These are phyloP conservation scores for Himalopsyche japonica DNA, from an alignment of 2,888 invertebrate genomes.

Conservation along the genomic window DNA sequence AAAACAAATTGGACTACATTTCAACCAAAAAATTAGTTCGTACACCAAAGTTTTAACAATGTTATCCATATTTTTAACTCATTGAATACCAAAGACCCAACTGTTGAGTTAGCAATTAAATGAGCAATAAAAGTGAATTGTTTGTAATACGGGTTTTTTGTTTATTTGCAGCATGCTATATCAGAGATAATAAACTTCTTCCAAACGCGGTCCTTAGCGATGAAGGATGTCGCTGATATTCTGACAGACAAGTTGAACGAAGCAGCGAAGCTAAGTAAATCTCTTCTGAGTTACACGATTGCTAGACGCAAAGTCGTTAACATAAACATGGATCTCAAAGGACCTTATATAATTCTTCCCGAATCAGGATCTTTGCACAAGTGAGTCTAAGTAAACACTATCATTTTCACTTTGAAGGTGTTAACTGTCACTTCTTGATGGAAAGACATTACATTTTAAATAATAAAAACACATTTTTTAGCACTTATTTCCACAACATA, in stretches of 20 bases:
- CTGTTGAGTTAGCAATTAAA: too few relatives aligned
- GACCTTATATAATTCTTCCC: conserved; percentile 76
- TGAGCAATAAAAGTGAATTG: not conserved
- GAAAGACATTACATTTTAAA: too few relatives aligned
- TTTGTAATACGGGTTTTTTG: not conserved
- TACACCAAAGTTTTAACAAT: too few relatives aligned
- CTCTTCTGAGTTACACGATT: conserved; percentile 58
- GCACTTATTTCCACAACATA: too few relatives aligned
- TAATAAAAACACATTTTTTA: too few relatives aligned
- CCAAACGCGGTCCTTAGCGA: conserved; percentile 59
- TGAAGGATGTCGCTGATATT: conserved; percentile 51
- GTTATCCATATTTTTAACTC: too few relatives aligned
- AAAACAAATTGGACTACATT: too few relatives aligned
- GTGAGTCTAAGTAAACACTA: conserved; percentile 47
- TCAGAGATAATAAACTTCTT: conserved; percentile 73
- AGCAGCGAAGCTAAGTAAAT: conserved; percentile 50
- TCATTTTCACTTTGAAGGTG: not conserved
- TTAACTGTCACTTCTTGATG: too few relatives aligned
- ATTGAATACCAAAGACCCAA: too few relatives aligned
- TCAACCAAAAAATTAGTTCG: too few relatives aligned
- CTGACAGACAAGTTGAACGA: conserved; percentile 46
- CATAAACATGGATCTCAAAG: conserved; percentile 74
- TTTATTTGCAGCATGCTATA: conserved; percentile 66
- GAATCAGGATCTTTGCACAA: conserved; percentile 72
- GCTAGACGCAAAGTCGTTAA: conserved; percentile 65